phyloP scores from a whole-genome alignment of 2,113 vertebrate species.

The Genyomyrus donnyi region DNA sequence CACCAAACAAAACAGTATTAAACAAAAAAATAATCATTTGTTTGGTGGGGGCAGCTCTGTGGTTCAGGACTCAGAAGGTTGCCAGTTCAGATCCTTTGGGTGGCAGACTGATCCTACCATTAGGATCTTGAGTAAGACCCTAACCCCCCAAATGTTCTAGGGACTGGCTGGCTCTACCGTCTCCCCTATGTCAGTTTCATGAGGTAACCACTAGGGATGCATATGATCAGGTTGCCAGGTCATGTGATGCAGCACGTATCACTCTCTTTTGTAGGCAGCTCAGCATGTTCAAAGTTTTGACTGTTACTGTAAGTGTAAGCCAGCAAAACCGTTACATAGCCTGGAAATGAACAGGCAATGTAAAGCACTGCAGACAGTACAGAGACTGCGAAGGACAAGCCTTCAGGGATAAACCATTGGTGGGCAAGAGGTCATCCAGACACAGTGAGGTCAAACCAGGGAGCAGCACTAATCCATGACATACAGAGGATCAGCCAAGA shows the following conservation, averaged over 20 bases:
- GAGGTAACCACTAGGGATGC: background rate
- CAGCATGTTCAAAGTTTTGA: background rate
- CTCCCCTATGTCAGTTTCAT: background rate
- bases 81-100: background rate
- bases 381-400: background rate
- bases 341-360: background rate
- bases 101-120: too few species aligned
- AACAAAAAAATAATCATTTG: background rate
- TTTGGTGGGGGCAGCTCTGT: background rate
- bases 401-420: background rate
- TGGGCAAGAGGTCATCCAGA: background rate
- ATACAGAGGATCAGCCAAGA: background rate
- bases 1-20: background rate
- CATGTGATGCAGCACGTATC: background rate
- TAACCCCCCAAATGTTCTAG: too few species aligned
- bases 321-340: background rate
- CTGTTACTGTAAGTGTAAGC: background rate
- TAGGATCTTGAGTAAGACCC: too few species aligned
- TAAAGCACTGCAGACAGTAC: background rate
- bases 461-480: background rate
- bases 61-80: background rate
- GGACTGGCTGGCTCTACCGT: background rate
- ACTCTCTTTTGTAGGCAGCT: background rate
- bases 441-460: background rate
- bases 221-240: background rate